Percentiles rank a stretch among this genome's conserved stretches.
phyloP scores from a whole-genome alignment of 2,888 invertebrate species.

The Dioctria rufipes region DNA sequence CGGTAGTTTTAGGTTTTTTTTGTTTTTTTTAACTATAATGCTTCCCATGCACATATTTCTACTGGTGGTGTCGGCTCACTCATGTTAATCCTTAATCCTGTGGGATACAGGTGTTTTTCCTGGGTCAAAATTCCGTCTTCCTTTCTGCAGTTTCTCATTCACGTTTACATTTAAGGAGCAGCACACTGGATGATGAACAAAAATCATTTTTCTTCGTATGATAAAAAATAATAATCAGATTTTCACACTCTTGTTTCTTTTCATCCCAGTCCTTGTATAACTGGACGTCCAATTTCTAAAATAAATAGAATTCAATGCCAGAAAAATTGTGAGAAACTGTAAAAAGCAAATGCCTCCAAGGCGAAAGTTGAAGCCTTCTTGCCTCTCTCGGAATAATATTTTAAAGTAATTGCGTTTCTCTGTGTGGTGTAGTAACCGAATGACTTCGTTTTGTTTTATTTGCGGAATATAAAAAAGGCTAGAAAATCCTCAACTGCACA shows the following conservation, averaged over 20 bases:
- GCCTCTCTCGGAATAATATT: constrained; percentile 34
- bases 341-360: not conserved
- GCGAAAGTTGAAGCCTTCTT: constrained; percentile 27
- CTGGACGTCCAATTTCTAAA: constrained; percentile 26
- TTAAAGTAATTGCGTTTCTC: constrained; percentile 45
- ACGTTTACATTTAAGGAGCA: not conserved
- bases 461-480: constrained; percentile 17
- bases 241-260: constrained; percentile 12
- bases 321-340: constrained; percentile 32
- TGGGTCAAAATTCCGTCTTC: not conserved
- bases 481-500: not conserved
- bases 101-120: constrained; percentile 25
- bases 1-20: not conserved
- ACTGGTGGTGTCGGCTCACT: not conserved
- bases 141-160: constrained; percentile 6
- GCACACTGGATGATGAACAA: not conserved
- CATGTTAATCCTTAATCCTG: not conserved
- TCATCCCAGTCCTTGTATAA: constrained; percentile 6
- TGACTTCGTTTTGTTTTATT: not conserved
- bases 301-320: constrained; percentile 41
- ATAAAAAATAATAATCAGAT: not conserved
- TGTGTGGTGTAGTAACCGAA: constrained; percentile 4
- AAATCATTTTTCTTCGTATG: not conserved
- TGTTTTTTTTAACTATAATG: not conserved
- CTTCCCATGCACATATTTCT: not conserved